phyloP scores from a whole-genome alignment of 2,797 vertebrate genomes.

The Phylloscopus collybita region DNA sequence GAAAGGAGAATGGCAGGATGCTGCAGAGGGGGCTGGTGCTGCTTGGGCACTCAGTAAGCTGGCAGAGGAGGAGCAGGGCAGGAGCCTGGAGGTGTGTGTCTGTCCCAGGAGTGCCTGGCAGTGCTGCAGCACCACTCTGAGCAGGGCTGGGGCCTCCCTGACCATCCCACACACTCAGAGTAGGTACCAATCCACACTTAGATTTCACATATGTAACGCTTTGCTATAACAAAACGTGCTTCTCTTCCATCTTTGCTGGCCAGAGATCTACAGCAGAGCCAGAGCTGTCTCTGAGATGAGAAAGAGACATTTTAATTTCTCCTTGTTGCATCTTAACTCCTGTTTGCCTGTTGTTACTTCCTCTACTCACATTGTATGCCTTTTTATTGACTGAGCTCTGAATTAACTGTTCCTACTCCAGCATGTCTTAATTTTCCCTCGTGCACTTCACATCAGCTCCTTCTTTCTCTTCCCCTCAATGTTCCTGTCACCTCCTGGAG shows the following conservation, averaged over 20 bases:
- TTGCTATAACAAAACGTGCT: neutral
- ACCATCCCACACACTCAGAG: neutral
- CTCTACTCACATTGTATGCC: neutral
- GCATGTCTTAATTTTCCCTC: neutral
- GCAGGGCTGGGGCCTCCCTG: neutral
- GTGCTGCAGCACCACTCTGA: neutral
- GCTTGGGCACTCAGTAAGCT: neutral
- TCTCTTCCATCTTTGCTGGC: neutral
- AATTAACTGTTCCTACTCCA: neutral
- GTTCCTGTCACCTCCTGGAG: neutral
- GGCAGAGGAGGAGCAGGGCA: neutral
- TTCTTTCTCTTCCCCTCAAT: neutral
- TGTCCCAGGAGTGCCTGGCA: neutral
- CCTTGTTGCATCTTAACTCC: neutral
- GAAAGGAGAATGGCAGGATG: neutral
- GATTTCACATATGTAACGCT: neutral
- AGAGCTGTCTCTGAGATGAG: neutral
- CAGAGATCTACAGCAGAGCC: neutral
- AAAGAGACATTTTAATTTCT: neutral
- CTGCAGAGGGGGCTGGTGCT: neutral
- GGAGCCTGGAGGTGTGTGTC: neutral
- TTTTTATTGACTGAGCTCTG: neutral
- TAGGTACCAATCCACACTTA: neutral
- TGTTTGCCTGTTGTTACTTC: neutral
- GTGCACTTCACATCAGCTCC: neutral